A percentile compares a stretch with the other conserved stretches of the same genome.
Conservation (phyloP, 2,113 vertebrate species). For the Lophius piscatorius region DNA sequence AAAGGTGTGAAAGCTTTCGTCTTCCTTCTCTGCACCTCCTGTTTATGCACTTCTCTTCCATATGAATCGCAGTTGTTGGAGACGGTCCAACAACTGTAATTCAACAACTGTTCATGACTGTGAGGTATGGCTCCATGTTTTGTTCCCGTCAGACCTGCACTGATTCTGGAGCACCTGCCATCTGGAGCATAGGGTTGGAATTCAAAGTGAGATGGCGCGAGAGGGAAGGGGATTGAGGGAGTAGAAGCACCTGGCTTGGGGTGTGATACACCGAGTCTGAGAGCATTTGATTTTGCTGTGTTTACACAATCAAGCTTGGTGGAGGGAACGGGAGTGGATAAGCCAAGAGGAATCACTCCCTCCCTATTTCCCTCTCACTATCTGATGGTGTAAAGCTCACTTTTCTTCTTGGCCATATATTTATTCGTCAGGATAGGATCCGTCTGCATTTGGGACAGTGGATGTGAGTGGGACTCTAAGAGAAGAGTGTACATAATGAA, state of each 20-base stretch:
- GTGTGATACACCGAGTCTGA: slow-evolving; percentile 38
- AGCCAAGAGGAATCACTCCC: slow-evolving; percentile 38
- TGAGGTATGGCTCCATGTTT: slow-evolving; percentile 31
- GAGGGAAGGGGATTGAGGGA: slow-evolving; percentile 38
- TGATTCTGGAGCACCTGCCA: slow-evolving; percentile 56
- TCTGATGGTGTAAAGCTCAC: slow-evolving; percentile 10
- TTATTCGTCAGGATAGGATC: slow-evolving; percentile 34
- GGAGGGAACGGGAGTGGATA: slow-evolving; percentile 46
- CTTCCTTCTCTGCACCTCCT: slow-evolving; percentile 28
- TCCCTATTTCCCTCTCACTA: slow-evolving; percentile 3
- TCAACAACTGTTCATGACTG: slow-evolving; percentile 4
- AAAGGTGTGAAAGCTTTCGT: slow-evolving; percentile 16
- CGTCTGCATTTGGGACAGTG: slow-evolving; percentile 33
- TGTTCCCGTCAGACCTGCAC: slow-evolving; percentile 9
- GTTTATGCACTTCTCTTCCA: slow-evolving; percentile 31
- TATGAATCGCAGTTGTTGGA: slow-evolving; percentile 41
- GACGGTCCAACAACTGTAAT: too few relatives aligned
- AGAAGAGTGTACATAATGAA: slow-evolving; percentile 26
- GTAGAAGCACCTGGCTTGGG: slow-evolving; percentile 58
- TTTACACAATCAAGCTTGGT: slow-evolving; percentile 58
- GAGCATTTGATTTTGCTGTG: slow-evolving; percentile 41
- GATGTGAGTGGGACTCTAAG: slow-evolving; percentile 39
- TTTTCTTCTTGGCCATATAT: slow-evolving; percentile 26
- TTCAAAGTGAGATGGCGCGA: slow-evolving; percentile 39
- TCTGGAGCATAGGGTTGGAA: slow-evolving; percentile 50